These are phyloP conservation scores for Melanocharis versteri DNA, from an alignment of 2,113 vertebrate species.

Conservation along the genomic window DNA sequence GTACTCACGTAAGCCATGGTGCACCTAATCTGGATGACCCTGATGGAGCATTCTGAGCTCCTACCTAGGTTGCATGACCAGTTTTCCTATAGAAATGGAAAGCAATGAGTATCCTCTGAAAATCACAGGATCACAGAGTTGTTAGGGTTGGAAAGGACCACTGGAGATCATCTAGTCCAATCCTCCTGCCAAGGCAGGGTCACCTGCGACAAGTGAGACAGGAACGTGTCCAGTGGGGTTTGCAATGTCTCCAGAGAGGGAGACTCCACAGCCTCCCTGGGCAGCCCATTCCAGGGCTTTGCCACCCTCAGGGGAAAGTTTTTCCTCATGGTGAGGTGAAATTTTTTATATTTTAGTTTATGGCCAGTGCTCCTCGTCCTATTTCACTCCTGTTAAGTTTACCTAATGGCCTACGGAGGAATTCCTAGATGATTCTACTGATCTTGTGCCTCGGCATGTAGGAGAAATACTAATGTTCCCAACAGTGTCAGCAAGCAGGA, in stretches of 20 bases:
- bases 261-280: neutral
- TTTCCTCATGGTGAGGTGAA: neutral
- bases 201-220: neutral
- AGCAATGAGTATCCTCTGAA: neutral
- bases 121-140: neutral
- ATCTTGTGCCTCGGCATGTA: accelerated
- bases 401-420: neutral
- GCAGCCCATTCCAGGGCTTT: neutral
- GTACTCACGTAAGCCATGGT: accelerated
- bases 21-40: neutral
- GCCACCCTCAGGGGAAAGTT: neutral
- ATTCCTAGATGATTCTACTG: neutral
- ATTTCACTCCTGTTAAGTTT: neutral
- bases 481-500: neutral
- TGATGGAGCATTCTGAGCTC: neutral
- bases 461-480: neutral
- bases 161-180: neutral
- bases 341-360: neutral
- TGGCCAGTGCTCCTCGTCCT: neutral
- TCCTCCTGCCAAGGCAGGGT: neutral
- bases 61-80: neutral
- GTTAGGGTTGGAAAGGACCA: neutral
- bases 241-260: neutral
- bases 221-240: accelerated
- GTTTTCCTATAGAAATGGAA: neutral